These are phyloP conservation scores for Struthio camelus DNA, from an alignment of 2,113 vertebrate genomes.

Conservation along the genomic window DNA sequence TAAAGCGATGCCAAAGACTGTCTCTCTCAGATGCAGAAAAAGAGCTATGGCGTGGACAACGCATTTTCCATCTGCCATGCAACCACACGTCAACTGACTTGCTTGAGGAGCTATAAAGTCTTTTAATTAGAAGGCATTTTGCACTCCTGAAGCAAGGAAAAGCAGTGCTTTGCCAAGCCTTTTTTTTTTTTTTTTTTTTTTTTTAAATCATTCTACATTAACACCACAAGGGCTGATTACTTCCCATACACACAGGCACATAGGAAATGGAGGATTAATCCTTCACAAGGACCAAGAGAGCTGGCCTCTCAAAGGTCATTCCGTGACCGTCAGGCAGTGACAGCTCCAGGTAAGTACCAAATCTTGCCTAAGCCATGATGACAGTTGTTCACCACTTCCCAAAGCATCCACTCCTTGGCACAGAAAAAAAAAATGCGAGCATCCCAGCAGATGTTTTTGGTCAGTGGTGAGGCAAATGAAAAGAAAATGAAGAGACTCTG, in stretches of 20 bases:
- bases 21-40: background rate
- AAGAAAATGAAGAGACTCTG: background rate
- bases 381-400: background rate
- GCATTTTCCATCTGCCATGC: fast-evolving
- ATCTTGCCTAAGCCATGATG: background rate
- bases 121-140: background rate
- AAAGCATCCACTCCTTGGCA: background rate
- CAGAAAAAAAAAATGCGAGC: background rate
- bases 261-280: background rate
- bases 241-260: background rate
- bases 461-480: background rate
- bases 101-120: background rate
- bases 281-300: background rate
- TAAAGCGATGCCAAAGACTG: fast-evolving
- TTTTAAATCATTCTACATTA: background rate
- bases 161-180: background rate
- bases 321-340: fast-evolving
- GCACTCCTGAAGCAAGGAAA: background rate
- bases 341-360: background rate
- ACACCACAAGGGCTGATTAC: background rate
- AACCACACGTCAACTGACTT: fast-evolving
- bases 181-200: fast-evolving
- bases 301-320: fast-evolving
- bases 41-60: fast-evolving
- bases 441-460: background rate